phyloP scores from a whole-genome alignment of 2,797 vertebrate species.

The Intellagama lesueurii region DNA sequence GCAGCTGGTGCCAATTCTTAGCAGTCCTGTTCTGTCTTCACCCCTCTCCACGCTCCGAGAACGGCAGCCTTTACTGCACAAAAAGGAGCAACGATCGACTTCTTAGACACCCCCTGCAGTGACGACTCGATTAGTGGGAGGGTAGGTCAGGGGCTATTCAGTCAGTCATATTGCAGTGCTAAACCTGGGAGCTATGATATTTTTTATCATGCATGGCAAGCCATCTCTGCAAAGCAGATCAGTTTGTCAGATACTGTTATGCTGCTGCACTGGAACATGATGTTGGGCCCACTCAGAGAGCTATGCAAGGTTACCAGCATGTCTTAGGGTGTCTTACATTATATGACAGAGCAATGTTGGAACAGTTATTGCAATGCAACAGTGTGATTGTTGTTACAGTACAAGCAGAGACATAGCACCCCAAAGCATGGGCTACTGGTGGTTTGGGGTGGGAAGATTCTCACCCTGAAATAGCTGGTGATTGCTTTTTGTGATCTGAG shows the following conservation, averaged over 20 bases:
- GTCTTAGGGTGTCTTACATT: neutral
- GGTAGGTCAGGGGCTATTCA: neutral
- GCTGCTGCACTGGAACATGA: neutral
- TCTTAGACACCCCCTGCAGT: neutral
- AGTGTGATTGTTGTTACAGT: neutral
- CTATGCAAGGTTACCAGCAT: neutral
- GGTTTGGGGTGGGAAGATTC: too few relatives aligned
- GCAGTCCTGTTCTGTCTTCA: neutral
- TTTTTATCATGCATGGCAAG: neutral
- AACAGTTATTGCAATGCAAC: neutral
- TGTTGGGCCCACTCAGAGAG: neutral
- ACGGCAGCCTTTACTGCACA: neutral
- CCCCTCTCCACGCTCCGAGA: neutral
- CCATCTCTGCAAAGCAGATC: neutral
- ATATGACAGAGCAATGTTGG: neutral
- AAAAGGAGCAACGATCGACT: neutral
- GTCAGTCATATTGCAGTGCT: neutral
- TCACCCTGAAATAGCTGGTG: too few relatives aligned
- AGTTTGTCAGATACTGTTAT: neutral
- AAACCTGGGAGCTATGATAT: neutral
- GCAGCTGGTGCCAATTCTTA: neutral
- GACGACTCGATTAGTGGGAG: rapidly evolving
- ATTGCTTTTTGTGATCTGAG: too few relatives aligned
- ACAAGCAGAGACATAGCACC: neutral
- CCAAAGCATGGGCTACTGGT: neutral